Conservation (phyloP, 2,797 vertebrate species). For the Galaxias olidus region DNA sequence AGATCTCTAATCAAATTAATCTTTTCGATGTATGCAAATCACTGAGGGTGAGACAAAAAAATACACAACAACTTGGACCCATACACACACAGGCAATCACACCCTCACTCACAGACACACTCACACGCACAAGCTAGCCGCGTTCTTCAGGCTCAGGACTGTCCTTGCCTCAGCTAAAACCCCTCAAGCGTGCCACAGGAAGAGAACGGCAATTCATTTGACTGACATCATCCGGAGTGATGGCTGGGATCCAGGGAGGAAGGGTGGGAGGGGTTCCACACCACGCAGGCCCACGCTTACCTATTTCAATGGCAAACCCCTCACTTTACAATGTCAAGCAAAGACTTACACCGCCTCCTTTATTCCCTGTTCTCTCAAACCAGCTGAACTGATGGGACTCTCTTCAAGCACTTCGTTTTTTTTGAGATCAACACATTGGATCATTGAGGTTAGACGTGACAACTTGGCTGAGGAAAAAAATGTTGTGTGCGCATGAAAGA, state of each 20-base stretch:
- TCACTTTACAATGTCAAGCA: conserved; percentile 40
- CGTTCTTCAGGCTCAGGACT: conserved; percentile 49
- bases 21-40: neutral
- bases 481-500: neutral
- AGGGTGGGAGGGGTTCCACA: conserved; percentile 18
- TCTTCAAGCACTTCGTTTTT: conserved; percentile 51
- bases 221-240: conserved; percentile 74
- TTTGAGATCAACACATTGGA: conserved; percentile 54
- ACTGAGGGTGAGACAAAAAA: neutral
- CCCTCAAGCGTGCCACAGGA: conserved; percentile 67
- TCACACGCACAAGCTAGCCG: conserved; percentile 21
- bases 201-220: conserved; percentile 71
- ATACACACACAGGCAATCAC: conserved; percentile 6
- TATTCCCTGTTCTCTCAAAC: neutral
- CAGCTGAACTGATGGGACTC: conserved; percentile 25
- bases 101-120: conserved; percentile 16
- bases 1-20: neutral
- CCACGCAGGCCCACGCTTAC: conserved; percentile 27
- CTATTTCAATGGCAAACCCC: conserved; percentile 40
- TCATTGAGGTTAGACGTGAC: conserved; percentile 51
- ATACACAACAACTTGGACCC: conserved; percentile 1
- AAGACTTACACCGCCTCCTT: neutral
- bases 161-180: conserved; percentile 68
- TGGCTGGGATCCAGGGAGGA: conserved; percentile 60
- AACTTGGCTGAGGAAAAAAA: conserved; percentile 63